Evolutionary conservation across 2,797 vertebrate genomes (phyloP), one percentile per base, ranked within the genome.

Genomic region (Melanotaenia maccullochi): DNA sequence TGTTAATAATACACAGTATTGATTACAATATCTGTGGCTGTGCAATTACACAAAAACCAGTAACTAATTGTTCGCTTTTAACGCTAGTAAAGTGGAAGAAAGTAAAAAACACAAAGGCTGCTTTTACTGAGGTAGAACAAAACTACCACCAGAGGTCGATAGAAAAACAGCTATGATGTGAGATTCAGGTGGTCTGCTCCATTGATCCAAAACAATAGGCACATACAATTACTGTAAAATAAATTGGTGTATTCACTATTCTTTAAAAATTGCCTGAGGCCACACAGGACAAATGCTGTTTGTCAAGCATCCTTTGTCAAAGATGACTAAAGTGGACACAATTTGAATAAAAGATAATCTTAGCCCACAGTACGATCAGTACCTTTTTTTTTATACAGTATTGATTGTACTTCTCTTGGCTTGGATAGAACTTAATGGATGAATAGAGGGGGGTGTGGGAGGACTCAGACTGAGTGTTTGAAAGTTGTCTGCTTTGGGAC

Each of bases 151-250:
- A 56, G 47, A 70, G 62, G 76, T 89, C 73, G 73, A 90, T 85
- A 52, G 30, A 25, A 73, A 65, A 76, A 75, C 75, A 87, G 83
- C 73, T 76, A 56, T 72, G 62, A 51, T 47, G 60, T 71, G 57
- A 79, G 74, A 79, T 70, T 83, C 73, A 68, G 58, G 73, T 62
- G 66, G 76, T 73, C 61, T 60, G 70, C 55, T 68, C 65, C 64
- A 90, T 87, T 80, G 88, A 91, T 90, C 67, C 60, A 9, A 73
- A 42, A 77, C 70, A 85, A 82, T 11, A 54, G 82, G 78, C 66
- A 79, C 73, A 58, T 49, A 71, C 75, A 87, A 90, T 90, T 82
- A 87, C 73, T 51, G 64, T 61, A 44, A 75, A 58, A 80, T 71
- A 67, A 16, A 13, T 62, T 55, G 60, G 22, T 32, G n/a, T 20